These are phyloP conservation scores for Pan troglodytes DNA, from an alignment of 2,113 vertebrate species.

Conservation along the genomic window DNA sequence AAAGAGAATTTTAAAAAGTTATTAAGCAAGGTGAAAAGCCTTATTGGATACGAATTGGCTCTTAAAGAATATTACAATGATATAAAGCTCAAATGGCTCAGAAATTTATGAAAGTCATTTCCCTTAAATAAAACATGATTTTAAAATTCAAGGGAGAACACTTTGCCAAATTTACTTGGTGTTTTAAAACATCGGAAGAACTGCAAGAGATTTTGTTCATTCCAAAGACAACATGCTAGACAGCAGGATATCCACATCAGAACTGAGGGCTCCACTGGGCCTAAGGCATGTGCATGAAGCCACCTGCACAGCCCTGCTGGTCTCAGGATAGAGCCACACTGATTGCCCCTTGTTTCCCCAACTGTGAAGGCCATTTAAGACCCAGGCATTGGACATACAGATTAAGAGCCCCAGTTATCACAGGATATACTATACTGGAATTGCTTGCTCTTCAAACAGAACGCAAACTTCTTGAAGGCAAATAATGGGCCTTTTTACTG, in stretches of 20 bases:
- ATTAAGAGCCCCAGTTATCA: not conserved
- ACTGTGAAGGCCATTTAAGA: not conserved
- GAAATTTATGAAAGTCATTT: constrained; percentile 76
- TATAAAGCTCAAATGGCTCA: constrained; percentile 76
- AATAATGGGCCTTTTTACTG: not conserved
- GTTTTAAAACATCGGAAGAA: constrained; percentile 62
- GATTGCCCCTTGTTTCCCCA: not conserved
- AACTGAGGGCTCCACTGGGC: not conserved
- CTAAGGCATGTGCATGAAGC: too few species aligned
- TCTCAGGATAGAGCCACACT: not conserved
- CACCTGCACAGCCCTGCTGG: not conserved
- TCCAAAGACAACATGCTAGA: not conserved
- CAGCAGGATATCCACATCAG: not conserved
- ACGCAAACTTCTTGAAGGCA: not conserved
- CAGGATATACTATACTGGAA: not conserved
- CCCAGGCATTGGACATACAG: not conserved
- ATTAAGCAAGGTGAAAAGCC: constrained; percentile 77
- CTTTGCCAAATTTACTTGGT: constrained; percentile 52
- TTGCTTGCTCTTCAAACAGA: not conserved
- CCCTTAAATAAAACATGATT: constrained; percentile 75
- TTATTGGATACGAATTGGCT: constrained; percentile 75
- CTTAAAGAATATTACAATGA: constrained; percentile 77
- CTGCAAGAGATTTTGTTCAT: constrained; percentile 25
- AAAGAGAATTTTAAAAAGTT: constrained; percentile 77
- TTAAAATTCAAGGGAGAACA: constrained; percentile 70